A percentile compares a stretch with the other conserved stretches of the same genome.
Evolutionary conservation across 2,113 vertebrate species (phyloP).

Genomic region (Gulo gulo): DNA sequence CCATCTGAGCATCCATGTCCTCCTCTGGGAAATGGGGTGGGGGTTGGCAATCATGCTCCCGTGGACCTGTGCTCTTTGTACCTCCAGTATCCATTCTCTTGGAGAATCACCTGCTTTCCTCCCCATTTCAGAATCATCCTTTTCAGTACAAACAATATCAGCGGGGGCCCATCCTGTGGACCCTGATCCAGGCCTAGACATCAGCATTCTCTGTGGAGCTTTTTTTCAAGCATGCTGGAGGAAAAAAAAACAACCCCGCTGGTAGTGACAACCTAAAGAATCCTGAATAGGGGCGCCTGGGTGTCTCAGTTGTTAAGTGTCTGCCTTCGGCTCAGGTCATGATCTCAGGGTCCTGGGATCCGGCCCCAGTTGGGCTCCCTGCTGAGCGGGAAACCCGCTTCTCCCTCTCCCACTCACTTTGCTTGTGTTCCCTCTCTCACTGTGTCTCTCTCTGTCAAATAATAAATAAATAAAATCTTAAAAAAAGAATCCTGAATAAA

Average conservation of each 20-base stretch:
- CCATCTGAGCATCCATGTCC: not conserved
- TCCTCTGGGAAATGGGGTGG: not conserved
- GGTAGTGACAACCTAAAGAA: not conserved
- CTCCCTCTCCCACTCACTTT: too few species aligned
- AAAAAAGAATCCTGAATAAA: not conserved
- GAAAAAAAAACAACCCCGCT: not conserved
- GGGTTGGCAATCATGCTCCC: not conserved
- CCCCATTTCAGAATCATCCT: not conserved
- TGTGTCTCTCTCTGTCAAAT: too few species aligned
- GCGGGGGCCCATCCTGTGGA: not conserved
- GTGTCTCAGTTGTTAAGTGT: too few species aligned
- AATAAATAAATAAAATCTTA: too few species aligned
- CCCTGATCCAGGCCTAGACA: not conserved
- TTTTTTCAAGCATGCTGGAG: not conserved
- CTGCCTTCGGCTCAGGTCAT: too few species aligned
- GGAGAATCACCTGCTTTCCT: not conserved
- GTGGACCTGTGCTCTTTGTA: not conserved
- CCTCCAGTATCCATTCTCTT: not conserved
- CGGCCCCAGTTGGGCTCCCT: too few species aligned
- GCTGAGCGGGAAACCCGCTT: too few species aligned
- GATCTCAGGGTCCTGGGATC: too few species aligned
- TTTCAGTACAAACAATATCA: rapidly evolving
- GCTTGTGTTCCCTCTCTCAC: too few species aligned
- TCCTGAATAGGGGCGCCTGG: not conserved
- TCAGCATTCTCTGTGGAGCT: not conserved